phyloP scores from a whole-genome alignment of 1,140 invertebrate genomes.

The Psilanteris sp. region DNA sequence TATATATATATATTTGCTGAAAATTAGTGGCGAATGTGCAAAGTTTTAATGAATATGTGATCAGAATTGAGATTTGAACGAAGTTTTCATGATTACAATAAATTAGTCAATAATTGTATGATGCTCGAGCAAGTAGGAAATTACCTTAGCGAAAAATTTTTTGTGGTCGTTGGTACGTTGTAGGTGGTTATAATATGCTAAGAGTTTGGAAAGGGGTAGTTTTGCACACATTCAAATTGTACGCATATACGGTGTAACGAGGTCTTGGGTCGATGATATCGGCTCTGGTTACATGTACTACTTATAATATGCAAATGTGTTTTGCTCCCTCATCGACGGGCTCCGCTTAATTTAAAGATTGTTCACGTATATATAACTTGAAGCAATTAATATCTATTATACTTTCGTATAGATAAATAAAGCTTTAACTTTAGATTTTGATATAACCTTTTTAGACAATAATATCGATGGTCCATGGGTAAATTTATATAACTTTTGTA shows the following conservation, averaged over 20 bases:
- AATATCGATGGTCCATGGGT: too few species aligned
- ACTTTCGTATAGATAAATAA: too few species aligned
- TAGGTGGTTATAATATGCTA: constrained; percentile 60
- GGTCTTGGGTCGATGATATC: constrained; percentile 76
- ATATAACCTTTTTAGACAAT: too few species aligned
- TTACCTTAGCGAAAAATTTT: constrained; percentile 66
- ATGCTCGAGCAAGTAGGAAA: constrained; percentile 65
- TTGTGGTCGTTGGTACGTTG: constrained; percentile 62
- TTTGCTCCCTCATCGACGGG: constrained; percentile 53
- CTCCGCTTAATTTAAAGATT: constrained; percentile 68
- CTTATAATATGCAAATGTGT: constrained; percentile 80
- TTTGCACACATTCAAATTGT: constrained; percentile 71
- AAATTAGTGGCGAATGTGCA: constrained; percentile 5
- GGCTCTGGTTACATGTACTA: constrained; percentile 74
- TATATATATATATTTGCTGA: too few species aligned
- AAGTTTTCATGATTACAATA: constrained; percentile 62
- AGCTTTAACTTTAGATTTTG: too few species aligned
- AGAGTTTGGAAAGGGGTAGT: constrained; percentile 50
- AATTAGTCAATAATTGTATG: constrained; percentile 64
- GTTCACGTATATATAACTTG: constrained; percentile 16
- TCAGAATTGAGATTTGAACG: constrained; percentile 42
- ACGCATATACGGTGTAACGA: constrained; percentile 76
- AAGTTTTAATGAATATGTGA: constrained; percentile 55
- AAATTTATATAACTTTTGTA: too few species aligned
- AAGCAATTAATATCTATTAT: constrained; percentile 36